Percentiles rank a stretch among this genome's conserved stretches.
Conservation (phyloP, 2,797 vertebrate species). For the Nothura maculosa region DNA sequence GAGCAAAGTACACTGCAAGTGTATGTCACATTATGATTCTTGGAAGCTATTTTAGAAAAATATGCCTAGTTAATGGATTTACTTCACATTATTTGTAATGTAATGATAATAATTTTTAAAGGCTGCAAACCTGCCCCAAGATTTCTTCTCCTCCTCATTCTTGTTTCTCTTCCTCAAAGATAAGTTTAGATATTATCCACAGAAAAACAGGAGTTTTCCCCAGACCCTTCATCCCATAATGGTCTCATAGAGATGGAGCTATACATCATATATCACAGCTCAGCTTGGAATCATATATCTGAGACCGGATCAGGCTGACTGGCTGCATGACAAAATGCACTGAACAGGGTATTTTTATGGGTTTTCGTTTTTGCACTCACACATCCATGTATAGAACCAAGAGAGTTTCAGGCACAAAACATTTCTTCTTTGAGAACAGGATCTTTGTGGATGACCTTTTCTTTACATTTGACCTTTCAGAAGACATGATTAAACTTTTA, state of each 20-base stretch:
- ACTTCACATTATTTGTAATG: constrained; percentile 8
- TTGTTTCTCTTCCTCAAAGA: neutral
- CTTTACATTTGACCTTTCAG: constrained; percentile 56
- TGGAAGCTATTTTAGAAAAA: neutral
- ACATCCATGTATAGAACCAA: neutral
- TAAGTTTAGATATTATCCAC: neutral
- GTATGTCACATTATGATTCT: neutral
- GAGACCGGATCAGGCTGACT: neutral
- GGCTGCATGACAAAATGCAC: neutral
- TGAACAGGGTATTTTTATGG: neutral
- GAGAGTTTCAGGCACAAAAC: neutral
- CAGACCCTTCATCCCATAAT: neutral
- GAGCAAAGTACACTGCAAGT: neutral
- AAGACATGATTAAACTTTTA: constrained; percentile 31
- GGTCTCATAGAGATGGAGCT: neutral
- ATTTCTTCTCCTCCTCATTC: neutral
- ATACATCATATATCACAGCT: neutral
- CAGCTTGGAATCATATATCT: neutral
- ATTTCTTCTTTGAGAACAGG: neutral
- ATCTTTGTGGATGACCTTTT: constrained; percentile 36
- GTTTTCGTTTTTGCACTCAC: neutral
- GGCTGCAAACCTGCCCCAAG: neutral
- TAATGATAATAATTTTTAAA: too few species aligned
- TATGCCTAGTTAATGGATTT: neutral
- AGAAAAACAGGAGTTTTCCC: neutral